A percentile compares a stretch with the other conserved stretches of the same genome.
These are phyloP conservation scores for Dendroctonus valens DNA, from an alignment of 1,140 invertebrate genomes.

Conservation along the genomic window DNA sequence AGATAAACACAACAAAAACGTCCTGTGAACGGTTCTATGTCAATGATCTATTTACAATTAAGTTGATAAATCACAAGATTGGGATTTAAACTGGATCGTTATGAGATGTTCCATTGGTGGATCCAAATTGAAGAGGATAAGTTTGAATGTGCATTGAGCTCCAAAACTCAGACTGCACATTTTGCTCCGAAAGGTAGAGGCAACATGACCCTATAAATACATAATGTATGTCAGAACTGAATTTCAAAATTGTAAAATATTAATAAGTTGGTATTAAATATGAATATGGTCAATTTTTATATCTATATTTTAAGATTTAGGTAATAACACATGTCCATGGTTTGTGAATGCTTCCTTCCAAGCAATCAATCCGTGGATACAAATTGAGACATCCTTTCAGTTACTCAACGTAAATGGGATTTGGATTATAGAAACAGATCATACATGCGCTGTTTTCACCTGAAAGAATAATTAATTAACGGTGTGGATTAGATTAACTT, in stretches of 20 bases:
- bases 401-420: constrained; percentile 14
- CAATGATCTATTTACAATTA: constrained; percentile 3
- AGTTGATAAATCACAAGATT: background rate
- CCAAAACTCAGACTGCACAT: constrained; percentile 22
- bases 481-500: background rate
- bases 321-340: too few species aligned
- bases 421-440: constrained; percentile 23
- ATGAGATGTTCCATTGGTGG: too few species aligned
- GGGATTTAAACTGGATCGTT: too few species aligned
- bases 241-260: constrained; percentile 16
- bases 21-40: too few species aligned
- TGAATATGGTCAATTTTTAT: too few species aligned
- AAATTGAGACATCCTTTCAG: background rate
- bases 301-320: too few species aligned
- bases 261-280: background rate
- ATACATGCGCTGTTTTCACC: constrained; percentile 19
- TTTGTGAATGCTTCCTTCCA: too few species aligned
- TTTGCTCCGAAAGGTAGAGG: constrained; percentile 28
- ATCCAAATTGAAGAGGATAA: too few species aligned
- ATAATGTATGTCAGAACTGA: too few species aligned
- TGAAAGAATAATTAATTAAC: constrained; percentile 15
- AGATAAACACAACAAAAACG: too few species aligned
- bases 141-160: constrained; percentile 16
- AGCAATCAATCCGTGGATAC: background rate
- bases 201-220: constrained; percentile 32